A percentile compares a stretch with the other conserved stretches of the same genome.
These are phyloP conservation scores for Barnardius zonarius DNA, from an alignment of 2,113 vertebrate species.

Conservation along the genomic window DNA sequence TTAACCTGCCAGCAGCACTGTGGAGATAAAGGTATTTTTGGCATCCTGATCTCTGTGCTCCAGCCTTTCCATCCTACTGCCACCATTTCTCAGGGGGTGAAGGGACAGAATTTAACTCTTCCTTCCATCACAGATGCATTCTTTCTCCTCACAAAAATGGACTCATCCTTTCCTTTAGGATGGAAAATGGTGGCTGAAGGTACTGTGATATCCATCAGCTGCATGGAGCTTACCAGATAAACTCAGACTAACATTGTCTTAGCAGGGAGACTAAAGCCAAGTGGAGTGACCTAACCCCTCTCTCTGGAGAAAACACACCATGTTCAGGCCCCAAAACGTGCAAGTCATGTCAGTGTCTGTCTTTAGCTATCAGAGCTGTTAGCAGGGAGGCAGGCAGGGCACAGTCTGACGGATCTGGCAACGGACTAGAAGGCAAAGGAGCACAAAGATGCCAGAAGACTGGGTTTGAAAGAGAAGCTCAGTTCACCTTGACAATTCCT, in stretches of 20 bases:
- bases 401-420: not conserved
- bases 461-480: not conserved
- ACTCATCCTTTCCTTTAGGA: not conserved
- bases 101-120: not conserved
- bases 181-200: not conserved
- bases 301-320: not conserved
- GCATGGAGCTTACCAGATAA: not conserved
- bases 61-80: not conserved
- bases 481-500: not conserved
- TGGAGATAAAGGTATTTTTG: slow-evolving; percentile 18
- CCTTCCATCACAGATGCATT: not conserved
- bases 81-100: not conserved
- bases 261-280: not conserved
- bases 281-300: not conserved
- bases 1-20: not conserved
- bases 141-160: not conserved
- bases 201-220: not conserved
- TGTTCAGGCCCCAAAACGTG: not conserved
- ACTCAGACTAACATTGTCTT: not conserved
- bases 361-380: not conserved
- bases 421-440: not conserved
- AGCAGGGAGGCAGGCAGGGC: not conserved
- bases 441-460: not conserved
- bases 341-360: not conserved
- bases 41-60: not conserved